Base-by-base conservation (phyloP, 2,113 vertebrate species). In the Paralichthys olivaceus region DNA sequence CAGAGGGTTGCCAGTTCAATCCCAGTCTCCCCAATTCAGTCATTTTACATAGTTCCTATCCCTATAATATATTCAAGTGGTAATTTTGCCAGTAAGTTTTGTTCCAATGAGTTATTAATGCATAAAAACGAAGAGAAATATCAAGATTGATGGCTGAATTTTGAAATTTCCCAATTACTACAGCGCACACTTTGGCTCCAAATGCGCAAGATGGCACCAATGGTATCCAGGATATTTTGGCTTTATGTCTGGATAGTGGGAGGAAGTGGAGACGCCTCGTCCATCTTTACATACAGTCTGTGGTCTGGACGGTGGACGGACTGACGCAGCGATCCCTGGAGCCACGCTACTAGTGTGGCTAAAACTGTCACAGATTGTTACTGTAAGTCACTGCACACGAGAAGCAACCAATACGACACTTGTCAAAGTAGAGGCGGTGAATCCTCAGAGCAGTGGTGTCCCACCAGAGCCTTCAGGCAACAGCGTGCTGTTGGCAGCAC, bases 401-500 rank as follows among this genome's bases (percentile, higher is more conserved):
- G 9, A 51, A 65, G 76, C 9, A 47, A 70, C 59, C 57, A 61
- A 77, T 63, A 63, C 51, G 59, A 85, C 59, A n/a, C 3, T 4
- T 66, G 37, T 25, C 53, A 66, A 64, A 88, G 53, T 47, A 66
- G 58, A 69, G 66, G 14, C 40, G 20, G 43, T 40, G 61, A 77
- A 72, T 63, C 62, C 79, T 84, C 40, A 9, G 59, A 83, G 84
- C 69, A 9, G 73, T 64, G 59, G 63, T 43, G 81, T 89, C 86
- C 89, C 76, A 84, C 55, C 73, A 77, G 80, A 81, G 49, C 75
- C 69, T 85, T 83, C 70, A 74, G 78, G 83, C 69, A 73, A n/a
- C 88, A 86, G 79, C 84, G 72, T 80, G 83, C 70, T 74, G 75
- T 67, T 89, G 88, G 75, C 88, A 87, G 79, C 81, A 53, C n/a